phyloP scores from a whole-genome alignment of 2,113 vertebrate genomes.

The Sminthopsis crassicaudata region DNA sequence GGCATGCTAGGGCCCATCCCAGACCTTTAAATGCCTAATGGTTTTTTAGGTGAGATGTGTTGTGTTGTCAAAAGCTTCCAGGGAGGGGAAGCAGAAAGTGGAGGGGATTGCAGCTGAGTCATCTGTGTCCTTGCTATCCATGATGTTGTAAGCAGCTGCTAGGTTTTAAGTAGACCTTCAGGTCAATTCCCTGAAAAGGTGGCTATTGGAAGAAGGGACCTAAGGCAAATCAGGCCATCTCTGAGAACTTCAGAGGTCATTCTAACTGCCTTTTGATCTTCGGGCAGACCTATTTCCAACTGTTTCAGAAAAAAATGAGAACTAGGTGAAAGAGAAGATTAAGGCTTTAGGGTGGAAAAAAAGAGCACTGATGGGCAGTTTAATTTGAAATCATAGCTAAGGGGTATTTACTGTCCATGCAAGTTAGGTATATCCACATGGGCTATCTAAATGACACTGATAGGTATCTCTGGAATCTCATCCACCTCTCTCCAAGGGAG shows the following conservation, averaged over 20 bases:
- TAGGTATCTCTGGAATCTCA: neutral
- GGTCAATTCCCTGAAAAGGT: constrained; percentile 31
- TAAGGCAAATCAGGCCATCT: constrained; percentile 1
- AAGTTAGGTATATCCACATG: neutral
- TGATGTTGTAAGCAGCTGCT: constrained; percentile 40
- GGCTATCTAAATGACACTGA: neutral
- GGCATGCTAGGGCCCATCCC: constrained; percentile 82
- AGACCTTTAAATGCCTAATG: constrained; percentile 80
- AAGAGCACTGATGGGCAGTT: neutral
- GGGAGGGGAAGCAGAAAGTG: constrained; percentile 41
- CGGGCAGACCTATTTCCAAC: neutral
- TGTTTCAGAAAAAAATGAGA: neutral
- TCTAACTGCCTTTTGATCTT: neutral
- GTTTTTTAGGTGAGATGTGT: constrained; percentile 77
- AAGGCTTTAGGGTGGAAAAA: neutral
- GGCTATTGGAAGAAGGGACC: constrained; percentile 37
- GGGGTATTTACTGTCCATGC: neutral
- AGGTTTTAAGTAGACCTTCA: constrained; percentile 38
- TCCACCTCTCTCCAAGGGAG: neutral
- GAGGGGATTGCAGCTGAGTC: constrained; percentile 56
- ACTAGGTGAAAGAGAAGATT: neutral
- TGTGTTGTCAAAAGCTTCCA: constrained; percentile 68
- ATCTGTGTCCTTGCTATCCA: neutral
- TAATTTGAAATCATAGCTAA: neutral
- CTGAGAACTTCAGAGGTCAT: neutral